Conservation (phyloP, 2,888 invertebrate species). For the Laspeyria flexula region DNA sequence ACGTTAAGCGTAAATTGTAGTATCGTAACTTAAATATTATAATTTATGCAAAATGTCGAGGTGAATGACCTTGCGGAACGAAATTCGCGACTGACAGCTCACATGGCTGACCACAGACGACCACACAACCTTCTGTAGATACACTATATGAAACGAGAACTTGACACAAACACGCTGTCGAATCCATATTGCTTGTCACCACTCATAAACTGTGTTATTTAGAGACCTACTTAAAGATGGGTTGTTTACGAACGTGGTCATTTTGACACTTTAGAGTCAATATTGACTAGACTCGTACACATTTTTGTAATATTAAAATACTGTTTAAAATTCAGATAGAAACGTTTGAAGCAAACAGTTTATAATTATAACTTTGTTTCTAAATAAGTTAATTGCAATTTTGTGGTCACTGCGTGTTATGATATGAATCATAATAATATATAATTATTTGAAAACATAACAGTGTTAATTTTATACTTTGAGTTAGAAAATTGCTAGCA, state of each 20-base stretch:
- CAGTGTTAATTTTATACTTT: slow-evolving; percentile 1
- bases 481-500: not conserved
- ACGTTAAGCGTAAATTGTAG: slow-evolving; percentile 17
- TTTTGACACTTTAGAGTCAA: not conserved
- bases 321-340: not conserved
- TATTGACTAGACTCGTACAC: not conserved
- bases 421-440: not conserved
- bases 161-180: too few species aligned
- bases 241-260: not conserved
- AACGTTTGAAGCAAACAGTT: not conserved
- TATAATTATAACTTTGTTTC: too few species aligned
- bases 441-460: not conserved
- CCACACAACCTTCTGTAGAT: slow-evolving; percentile 2
- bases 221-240: not conserved
- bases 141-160: not conserved
- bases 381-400: not conserved
- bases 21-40: slow-evolving; percentile 5
- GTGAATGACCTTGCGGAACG: slow-evolving; percentile 36
- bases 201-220: not conserved
- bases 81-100: slow-evolving; percentile 25
- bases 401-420: not conserved
- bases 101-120: slow-evolving; percentile 11
- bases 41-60: slow-evolving; percentile 35
- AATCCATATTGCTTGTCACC: not conserved
- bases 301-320: not conserved